Conservation (phyloP, 2,797 vertebrate species). For the Myotis myotis region DNA sequence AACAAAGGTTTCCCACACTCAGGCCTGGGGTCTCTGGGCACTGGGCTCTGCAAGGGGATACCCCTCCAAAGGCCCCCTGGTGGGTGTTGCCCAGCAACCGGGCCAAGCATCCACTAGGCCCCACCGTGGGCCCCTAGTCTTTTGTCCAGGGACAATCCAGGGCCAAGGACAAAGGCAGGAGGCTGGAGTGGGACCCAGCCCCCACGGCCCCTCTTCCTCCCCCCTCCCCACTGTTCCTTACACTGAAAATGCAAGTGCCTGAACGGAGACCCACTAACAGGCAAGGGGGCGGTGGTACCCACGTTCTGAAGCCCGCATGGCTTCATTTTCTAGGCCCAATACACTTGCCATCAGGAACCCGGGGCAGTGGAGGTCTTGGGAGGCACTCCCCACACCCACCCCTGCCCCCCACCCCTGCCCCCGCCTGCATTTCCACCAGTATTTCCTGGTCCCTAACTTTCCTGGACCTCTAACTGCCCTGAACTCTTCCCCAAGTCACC, state of each 20-base stretch:
- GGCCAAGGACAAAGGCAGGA: conserved; percentile 60
- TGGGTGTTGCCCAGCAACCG: conserved; percentile 60
- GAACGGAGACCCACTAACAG: background rate
- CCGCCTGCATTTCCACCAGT: background rate
- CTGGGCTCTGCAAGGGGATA: conserved; percentile 33
- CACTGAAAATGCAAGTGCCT: background rate
- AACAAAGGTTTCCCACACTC: conserved; percentile 64
- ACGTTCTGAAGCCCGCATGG: background rate
- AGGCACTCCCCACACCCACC: background rate
- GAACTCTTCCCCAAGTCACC: no score
- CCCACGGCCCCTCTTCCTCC: background rate
- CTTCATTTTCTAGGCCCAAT: background rate
- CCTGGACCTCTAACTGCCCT: background rate
- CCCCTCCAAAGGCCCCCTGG: background rate
- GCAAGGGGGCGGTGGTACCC: background rate
- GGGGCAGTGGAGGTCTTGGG: background rate
- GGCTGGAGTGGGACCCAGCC: background rate
- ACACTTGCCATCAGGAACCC: background rate
- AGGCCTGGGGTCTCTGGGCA: conserved; percentile 35
- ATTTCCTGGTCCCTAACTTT: background rate
- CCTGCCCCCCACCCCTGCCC: background rate
- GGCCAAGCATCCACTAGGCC: conserved; percentile 14
- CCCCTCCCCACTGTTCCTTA: background rate
- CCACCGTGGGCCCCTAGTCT: background rate
- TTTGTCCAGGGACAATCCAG: conserved; percentile 57